Conservation (phyloP, 1,140 invertebrate species). For the Pteromalus puparum region DNA sequence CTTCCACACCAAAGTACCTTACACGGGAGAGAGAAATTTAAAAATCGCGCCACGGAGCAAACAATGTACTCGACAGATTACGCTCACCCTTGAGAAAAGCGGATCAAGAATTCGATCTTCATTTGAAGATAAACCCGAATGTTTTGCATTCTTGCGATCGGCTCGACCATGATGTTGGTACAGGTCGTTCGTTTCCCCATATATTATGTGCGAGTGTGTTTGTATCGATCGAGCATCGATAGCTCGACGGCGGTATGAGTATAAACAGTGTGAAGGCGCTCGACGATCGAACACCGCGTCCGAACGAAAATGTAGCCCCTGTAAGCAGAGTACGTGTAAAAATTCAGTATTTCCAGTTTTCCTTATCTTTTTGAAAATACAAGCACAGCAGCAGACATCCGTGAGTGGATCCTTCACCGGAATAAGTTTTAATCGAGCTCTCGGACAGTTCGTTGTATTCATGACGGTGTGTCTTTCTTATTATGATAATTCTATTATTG, state of each 20-base stretch:
- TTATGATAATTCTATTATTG: too few species aligned
- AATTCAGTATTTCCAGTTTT: too few species aligned
- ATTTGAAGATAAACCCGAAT: constrained; percentile 38
- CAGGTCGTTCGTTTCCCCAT: constrained; percentile 8
- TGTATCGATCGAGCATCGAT: not conserved
- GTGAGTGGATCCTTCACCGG: too few species aligned
- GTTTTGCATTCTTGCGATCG: constrained; percentile 41
- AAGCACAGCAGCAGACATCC: too few species aligned
- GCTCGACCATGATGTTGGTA: constrained; percentile 26
- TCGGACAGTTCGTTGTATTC: too few species aligned
- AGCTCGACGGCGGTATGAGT: not conserved
- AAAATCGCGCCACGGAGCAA: not conserved
- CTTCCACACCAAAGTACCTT: not conserved
- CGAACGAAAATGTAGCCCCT: constrained; percentile 30
- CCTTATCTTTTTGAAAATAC: too few species aligned
- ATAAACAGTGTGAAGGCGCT: constrained; percentile 25
- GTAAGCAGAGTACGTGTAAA: not conserved
- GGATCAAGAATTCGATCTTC: constrained; percentile 11
- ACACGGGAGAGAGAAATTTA: not conserved
- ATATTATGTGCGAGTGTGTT: constrained; percentile 2
- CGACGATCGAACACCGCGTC: not conserved
- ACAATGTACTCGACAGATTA: constrained; percentile 18
- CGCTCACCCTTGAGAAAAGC: constrained; percentile 7
- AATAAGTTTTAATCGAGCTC: too few species aligned
- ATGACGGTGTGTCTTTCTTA: too few species aligned